Base-by-base conservation (phyloP, 1,140 invertebrate species). In the Drosophila sulfurigaster region DNA sequence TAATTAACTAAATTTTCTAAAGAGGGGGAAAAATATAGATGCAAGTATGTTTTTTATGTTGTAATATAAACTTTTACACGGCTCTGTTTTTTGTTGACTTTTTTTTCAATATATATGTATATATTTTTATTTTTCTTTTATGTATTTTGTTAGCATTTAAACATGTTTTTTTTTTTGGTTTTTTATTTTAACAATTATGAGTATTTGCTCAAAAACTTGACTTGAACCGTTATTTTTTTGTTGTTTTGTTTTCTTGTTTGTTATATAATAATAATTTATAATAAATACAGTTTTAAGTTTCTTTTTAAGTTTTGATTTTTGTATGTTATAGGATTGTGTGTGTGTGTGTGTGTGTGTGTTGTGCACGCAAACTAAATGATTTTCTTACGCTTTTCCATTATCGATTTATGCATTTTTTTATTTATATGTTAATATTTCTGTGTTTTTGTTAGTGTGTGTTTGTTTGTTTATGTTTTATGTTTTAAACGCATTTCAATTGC, bases 1-100 rank as follows among this genome's bases (percentile, higher is more conserved):
- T 77, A 90, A 86, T 78, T 87, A 91, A 91, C 88, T 91, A 91
- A 91, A 91, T 82, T 91, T 70, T 88, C 88, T 91, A 91, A 91
- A 79, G 75, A 91, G 88, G 90, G 90, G 59, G 54, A 75, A 83
- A 83, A 83, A 85, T 74, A 88, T 91, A 83, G 75, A 73, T 87
- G 68, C 75, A 82, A 63, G 72, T 63, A 75, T 56, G 58, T 58
- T 62, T 59, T 65, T 60, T 48, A 57, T 46, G 41, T 46, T 72
- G 41, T 71, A 69, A 67, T 70, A 67, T 66, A 69, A 71, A 72
- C 67, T 71, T 71, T 75, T 71, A 72, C 54, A 71, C 69, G 68
- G 60, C 45, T 71, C 51, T 38, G 35, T 8, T n/a, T 66, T 49
- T 52, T 57, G 15, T 41, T 10, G n/a, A 32, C 13, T 51, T 54